Evolutionary conservation across 2,113 vertebrate genomes (phyloP), one percentile per base, ranked within the genome.

Genomic region (Miniopterus natalensis): DNA sequence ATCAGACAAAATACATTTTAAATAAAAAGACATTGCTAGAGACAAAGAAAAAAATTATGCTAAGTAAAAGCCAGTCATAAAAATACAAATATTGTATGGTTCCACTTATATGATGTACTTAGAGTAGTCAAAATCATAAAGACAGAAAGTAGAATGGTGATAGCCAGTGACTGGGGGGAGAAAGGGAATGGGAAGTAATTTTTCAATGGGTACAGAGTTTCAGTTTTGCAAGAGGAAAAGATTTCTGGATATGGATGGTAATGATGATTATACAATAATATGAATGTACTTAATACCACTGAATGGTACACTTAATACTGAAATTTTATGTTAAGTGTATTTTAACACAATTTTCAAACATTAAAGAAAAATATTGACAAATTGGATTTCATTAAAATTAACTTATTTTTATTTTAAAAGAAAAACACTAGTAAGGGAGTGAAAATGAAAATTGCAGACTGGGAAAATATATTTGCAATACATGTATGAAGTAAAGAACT

Each of bases 341-440:
- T 71, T 88, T 74, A 81, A 29, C 14, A 53, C 9, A 55, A 63
- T 63, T 53, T 91, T 87, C 51, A n/a, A 65, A 80, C 21, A 63
- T 65, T 88, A 66, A 74, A 81, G 42, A 53, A 80, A 94, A 89
- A 89, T n/a, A 88, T 17, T 73, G 61, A 75, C 84, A 92, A 55
- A 73, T 89, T 57, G 18, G 12, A 78, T 85, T 84, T 86, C 81
- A 12, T 92, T 83, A 77, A 93, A 90, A 87, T 90, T 75, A 84
- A 89, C 25, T 81, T 83, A 53, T n/a, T 36, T 36, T 74, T 63
- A 87, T 94, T 36, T 36, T 36, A 36, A 36, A 36, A 36, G 73
- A 92, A 71, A 94, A 51, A 65, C 18, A 81, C n/a, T 27, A 8
- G 65, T 90, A 70, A 84, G 49, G 61, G 78, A 53, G 5, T 68